Evolutionary conservation across 2,888 invertebrate species (phyloP), one percentile per base, ranked within the genome.

Genomic region (Calephelis perditalis): DNA sequence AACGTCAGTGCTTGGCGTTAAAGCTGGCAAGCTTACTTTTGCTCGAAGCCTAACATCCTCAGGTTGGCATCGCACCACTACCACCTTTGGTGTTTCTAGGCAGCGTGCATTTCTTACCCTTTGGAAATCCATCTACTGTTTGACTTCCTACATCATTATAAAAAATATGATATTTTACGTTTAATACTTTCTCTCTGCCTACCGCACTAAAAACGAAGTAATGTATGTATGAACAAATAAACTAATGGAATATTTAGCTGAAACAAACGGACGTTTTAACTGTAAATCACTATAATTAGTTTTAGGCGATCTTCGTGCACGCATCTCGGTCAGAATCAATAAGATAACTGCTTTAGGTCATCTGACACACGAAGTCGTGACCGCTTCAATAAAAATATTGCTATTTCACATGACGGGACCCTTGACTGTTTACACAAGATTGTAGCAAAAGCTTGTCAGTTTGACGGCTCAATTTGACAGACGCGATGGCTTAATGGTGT

Each of bases 351-450:
- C 56, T 56, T 60, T 58, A 59, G 65, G 63, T 65, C 65, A 63
- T 59, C 59, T 57, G 52, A 56, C 35, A 54, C 63, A 63, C 61
- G 61, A 63, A 5, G 8, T 65, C 65, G 65, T 65, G 65, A 63
- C 52, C 61, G 46, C 7, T 58, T 65, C 63, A 57, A 65, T 63
- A 59, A 54, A 59, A 58, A 49, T 58, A 37, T 46, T 54, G 36
- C 54, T 10, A 54, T 54, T 45, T 57, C 44, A 56, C 43, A 43
- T 40, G 56, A 56, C 56, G 40, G 15, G 56, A 56, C 56, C 56
- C 56, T 56, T 43, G 56, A 8, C 56, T 56, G 40, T 15, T 52
- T 12, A 44, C 54, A 44, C 43, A 54, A 54, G 54, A 26, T 54
- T 54, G 11, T 54, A 54, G n/a, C 54, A 54, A n/a, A 54, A 3